phyloP scores from a whole-genome alignment of 2,113 vertebrate species.

The Micronycteris hirsuta region DNA sequence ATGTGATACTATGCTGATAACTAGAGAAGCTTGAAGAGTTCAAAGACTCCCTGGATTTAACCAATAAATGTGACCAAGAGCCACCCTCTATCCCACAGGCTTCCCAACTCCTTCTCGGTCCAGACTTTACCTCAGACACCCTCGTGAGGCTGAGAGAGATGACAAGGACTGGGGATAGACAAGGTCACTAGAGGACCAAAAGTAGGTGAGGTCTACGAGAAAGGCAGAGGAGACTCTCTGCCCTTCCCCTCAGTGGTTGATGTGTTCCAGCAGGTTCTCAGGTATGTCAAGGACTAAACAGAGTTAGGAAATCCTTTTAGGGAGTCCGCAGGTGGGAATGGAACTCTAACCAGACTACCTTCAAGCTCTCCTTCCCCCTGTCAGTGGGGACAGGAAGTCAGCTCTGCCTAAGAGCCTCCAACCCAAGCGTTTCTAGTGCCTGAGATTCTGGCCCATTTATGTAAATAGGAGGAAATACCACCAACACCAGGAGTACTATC shows the following conservation, averaged over 20 bases:
- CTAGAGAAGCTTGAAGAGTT: not conserved
- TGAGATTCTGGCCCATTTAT: not conserved
- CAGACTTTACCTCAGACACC: constrained; percentile 35
- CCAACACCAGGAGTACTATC: not conserved
- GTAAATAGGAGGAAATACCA: not conserved
- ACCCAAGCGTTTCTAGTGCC: not conserved
- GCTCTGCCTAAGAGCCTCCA: not conserved
- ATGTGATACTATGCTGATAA: not conserved
- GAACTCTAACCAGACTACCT: not conserved
- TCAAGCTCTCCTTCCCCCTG: not conserved
- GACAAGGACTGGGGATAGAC: not conserved
- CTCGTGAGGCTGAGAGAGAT: not conserved
- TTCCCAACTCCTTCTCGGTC: not conserved
- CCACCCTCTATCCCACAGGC: not conserved
- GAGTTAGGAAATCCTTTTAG: not conserved
- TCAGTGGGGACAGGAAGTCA: not conserved
- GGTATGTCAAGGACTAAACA: not conserved
- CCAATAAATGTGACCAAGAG: not conserved
- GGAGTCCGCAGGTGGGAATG: not conserved
- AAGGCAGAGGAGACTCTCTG: not conserved
- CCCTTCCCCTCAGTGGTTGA: not conserved
- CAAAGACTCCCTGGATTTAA: constrained; percentile 23
- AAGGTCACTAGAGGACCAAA: not conserved
- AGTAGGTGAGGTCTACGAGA: not conserved
- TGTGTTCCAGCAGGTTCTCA: constrained; percentile 7